A percentile compares a stretch with the other conserved stretches of the same genome.
Conservation (phyloP, 2,888 invertebrate species). For the Drosophila paracracens region DNA sequence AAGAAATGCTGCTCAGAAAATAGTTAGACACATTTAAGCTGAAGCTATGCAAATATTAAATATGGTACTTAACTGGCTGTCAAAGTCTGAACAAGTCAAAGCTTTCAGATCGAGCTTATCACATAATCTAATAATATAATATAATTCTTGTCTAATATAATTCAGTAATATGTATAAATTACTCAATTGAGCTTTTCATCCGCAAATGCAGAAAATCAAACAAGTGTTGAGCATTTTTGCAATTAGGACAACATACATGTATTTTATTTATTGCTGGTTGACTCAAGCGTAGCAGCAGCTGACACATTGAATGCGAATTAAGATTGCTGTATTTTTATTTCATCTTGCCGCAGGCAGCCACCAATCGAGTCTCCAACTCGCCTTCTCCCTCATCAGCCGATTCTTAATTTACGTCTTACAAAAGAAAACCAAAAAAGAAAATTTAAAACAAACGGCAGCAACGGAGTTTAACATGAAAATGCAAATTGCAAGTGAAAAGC, state of each 20-base stretch:
- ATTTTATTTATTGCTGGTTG: background rate
- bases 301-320: slow-evolving; percentile 11
- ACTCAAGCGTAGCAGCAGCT: background rate
- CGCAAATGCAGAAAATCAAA: slow-evolving; percentile 1
- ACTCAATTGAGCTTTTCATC: background rate
- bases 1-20: background rate
- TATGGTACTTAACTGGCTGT: background rate
- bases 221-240: slow-evolving; percentile 2
- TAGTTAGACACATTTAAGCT: background rate
- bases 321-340: slow-evolving; percentile 41
- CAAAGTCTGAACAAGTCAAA: background rate
- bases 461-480: slow-evolving; percentile 67
- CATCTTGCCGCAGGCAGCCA: slow-evolving; percentile 10
- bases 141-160: background rate
- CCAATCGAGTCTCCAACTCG: background rate
- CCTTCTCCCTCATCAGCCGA: slow-evolving; percentile 8
- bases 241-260: slow-evolving; percentile 1
- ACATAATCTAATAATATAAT: background rate
- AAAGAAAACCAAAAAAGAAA: slow-evolving; percentile 12
- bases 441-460: slow-evolving; percentile 28
- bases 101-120: no score
- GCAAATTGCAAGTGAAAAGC: slow-evolving; percentile 73
- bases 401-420: slow-evolving; percentile 58
- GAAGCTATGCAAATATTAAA: background rate
- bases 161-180: background rate